These are phyloP conservation scores for Seriola dumerili DNA, from an alignment of 2,113 vertebrate species.

Conservation along the genomic window DNA sequence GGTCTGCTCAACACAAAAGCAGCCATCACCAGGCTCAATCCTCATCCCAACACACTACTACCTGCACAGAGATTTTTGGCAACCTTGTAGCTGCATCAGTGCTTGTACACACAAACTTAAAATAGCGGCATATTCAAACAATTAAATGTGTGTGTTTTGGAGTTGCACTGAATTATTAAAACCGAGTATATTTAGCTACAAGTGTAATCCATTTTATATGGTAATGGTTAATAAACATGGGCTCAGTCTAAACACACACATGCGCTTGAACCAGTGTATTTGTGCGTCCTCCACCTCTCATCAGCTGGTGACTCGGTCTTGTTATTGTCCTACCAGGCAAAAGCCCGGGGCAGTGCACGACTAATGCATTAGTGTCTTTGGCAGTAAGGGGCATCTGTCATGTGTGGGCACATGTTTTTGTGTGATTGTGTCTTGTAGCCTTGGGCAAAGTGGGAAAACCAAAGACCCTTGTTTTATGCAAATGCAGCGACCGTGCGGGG, in stretches of 20 bases:
- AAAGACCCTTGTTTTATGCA: slow-evolving; percentile 17
- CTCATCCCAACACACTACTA: background rate
- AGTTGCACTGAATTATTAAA: slow-evolving; percentile 66
- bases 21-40: slow-evolving; percentile 10
- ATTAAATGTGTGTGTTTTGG: background rate
- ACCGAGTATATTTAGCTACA: slow-evolving; percentile 55
- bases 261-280: slow-evolving; percentile 1
- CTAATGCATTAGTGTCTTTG: slow-evolving; percentile 78
- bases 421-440: slow-evolving; percentile 62
- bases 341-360: slow-evolving; percentile 70
- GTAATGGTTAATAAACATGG: slow-evolving; percentile 72
- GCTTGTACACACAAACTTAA: background rate
- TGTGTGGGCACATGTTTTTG: slow-evolving; percentile 51
- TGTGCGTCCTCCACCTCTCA: slow-evolving; percentile 47
- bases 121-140: background rate
- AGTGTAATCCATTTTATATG: slow-evolving; percentile 74
- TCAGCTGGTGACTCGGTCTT: slow-evolving; percentile 67
- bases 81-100: background rate
- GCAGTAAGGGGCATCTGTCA: slow-evolving; percentile 67
- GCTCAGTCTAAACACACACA: slow-evolving; percentile 60
- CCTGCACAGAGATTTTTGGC: background rate
- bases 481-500: background rate
- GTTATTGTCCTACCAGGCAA: slow-evolving; percentile 68
- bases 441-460: slow-evolving; percentile 54
- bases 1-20: slow-evolving; percentile 22